A percentile compares a stretch with the other conserved stretches of the same genome.
Conservation (phyloP, 2,888 invertebrate genomes). For the Hypolimnas misippus region DNA sequence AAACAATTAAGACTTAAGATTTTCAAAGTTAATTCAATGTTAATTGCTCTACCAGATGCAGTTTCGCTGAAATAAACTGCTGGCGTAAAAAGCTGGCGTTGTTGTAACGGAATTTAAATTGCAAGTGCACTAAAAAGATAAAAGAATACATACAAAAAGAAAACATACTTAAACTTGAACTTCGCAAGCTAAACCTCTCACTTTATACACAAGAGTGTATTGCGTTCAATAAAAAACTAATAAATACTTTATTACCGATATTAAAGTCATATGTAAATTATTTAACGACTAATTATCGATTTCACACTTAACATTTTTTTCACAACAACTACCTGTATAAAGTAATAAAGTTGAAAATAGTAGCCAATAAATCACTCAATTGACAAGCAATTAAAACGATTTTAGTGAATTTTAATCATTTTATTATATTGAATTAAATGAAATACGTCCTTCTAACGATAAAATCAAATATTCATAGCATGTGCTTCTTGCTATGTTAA, state of each 20-base stretch:
- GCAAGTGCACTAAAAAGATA: background rate
- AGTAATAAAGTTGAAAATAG: background rate
- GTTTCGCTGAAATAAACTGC: too few relatives aligned
- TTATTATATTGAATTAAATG: too few relatives aligned
- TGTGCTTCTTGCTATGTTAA: background rate
- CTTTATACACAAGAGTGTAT: conserved; percentile 2
- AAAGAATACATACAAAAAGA: background rate
- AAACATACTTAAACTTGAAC: background rate
- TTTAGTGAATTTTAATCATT: background rate
- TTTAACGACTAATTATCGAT: background rate
- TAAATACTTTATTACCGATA: conserved; percentile 32
- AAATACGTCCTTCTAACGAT: background rate
- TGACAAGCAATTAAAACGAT: conserved; percentile 13
- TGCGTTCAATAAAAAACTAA: conserved; percentile 38
- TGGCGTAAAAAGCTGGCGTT: too few relatives aligned
- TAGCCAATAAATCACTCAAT: background rate
- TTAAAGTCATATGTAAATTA: conserved; percentile 14
- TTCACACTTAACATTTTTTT: background rate
- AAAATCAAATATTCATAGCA: conserved; percentile 21
- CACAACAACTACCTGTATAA: background rate
- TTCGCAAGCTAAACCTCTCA: background rate
- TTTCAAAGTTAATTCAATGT: background rate
- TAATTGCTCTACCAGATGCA: background rate
- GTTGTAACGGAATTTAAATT: background rate
- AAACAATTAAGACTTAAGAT: background rate